phyloP scores from a whole-genome alignment of 2,113 vertebrate species.

The Sakesphorus luctuosus region DNA sequence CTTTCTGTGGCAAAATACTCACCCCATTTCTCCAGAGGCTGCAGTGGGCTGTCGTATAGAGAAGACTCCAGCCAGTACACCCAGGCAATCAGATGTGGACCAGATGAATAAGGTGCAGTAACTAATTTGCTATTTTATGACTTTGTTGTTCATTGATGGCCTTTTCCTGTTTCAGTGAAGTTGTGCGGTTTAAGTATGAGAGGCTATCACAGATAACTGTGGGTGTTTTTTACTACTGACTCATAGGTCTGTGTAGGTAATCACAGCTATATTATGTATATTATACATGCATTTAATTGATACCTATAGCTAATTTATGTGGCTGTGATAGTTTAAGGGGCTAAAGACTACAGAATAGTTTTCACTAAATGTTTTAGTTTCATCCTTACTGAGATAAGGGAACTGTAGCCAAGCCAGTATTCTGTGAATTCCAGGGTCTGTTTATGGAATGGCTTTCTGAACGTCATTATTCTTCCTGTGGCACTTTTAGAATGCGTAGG shows the following conservation, averaged over 20 bases:
- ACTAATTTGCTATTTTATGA: not conserved
- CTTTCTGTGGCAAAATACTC: not conserved
- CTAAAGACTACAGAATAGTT: not conserved
- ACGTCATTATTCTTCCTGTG: not conserved
- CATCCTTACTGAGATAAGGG: not conserved
- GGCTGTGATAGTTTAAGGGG: not conserved
- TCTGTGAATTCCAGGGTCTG: not conserved
- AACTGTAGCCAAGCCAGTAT: not conserved
- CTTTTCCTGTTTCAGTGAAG: not conserved
- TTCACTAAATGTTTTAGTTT: not conserved
- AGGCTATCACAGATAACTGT: not conserved
- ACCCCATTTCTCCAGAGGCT: not conserved
- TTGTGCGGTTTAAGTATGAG: not conserved
- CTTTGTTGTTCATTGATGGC: not conserved
- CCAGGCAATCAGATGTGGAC: not conserved
- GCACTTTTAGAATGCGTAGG: not conserved
- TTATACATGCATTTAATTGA: not conserved
- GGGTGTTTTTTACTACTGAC: not conserved
- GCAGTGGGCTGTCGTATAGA: not conserved
- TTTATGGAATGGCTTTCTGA: not conserved
- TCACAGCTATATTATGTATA: not conserved
- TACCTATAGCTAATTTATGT: not conserved
- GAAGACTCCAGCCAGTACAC: not conserved
- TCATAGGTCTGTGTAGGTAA: not conserved
- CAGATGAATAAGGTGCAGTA: not conserved